phyloP scores from a whole-genome alignment of 2,113 vertebrate genomes.

The Pachypanchax playfairii region DNA sequence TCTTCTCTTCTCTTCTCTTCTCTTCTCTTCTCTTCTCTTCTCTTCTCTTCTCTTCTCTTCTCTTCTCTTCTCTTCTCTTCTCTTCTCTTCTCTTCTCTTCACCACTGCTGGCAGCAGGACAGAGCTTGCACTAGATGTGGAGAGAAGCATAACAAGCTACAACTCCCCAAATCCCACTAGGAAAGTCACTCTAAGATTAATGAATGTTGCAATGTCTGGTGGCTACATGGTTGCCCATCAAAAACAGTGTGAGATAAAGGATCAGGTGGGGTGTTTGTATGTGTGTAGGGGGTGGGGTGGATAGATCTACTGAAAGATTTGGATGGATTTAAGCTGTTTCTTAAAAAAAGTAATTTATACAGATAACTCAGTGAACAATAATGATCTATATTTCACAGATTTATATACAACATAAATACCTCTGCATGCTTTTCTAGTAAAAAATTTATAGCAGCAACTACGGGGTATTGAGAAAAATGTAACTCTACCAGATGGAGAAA shows the following conservation, averaged over 20 bases:
- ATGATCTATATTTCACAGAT: constrained; percentile 17
- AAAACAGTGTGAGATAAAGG: constrained; percentile 26
- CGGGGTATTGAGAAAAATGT: background rate
- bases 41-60: too few species aligned
- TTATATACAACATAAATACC: constrained; percentile 16
- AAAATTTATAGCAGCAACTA: constrained; percentile 5
- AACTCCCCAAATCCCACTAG: constrained; percentile 63
- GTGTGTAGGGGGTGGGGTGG: background rate
- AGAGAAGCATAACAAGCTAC: constrained; percentile 64
- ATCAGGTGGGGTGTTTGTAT: too few species aligned
- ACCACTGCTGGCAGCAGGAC: constrained; percentile 59
- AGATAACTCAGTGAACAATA: constrained; percentile 1
- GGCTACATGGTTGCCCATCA: constrained; percentile 54
- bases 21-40: too few species aligned
- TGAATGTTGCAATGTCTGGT: constrained; percentile 55
- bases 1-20: too few species aligned
- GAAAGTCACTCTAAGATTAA: constrained; percentile 69
- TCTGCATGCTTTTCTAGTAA: background rate
- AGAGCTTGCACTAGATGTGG: constrained; percentile 53
- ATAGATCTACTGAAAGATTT: constrained; percentile 18
- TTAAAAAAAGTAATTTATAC: background rate
- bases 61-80: constrained; percentile 37
- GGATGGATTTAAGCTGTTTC: background rate
- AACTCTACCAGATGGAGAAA: constrained; percentile 33
- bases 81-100: constrained; percentile 43